Evolutionary conservation across 1,140 invertebrate genomes (phyloP).

Genomic region (Bombus turneri): DNA sequence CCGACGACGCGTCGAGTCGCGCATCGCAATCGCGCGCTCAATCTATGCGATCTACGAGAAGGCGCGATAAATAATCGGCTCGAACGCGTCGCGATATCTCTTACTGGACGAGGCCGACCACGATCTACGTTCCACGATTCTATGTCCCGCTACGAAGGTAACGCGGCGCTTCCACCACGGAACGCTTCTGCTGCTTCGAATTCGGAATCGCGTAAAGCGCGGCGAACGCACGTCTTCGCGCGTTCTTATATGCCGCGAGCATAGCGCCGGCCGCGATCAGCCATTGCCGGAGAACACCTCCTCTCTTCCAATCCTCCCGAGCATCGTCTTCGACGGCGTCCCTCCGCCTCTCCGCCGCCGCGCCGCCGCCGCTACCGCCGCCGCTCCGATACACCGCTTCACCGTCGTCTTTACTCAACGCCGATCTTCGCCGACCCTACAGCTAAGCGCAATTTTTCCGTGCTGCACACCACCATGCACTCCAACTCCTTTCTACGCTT

Average conservation of each 20-base stretch:
- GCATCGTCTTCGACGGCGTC: constrained; percentile 64
- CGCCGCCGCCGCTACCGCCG: constrained; percentile 13
- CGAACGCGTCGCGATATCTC: background rate
- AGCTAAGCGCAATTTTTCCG: background rate
- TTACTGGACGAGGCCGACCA: background rate
- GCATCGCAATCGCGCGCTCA: background rate
- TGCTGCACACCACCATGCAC: background rate
- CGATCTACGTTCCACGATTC: background rate
- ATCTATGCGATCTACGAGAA: background rate
- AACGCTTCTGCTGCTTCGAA: constrained; percentile 30
- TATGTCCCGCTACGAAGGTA: background rate
- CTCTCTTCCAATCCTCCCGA: constrained; percentile 65
- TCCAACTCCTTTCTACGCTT: background rate
- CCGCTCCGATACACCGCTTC: background rate
- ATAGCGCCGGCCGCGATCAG: constrained; percentile 62
- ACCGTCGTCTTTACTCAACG: background rate
- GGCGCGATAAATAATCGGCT: background rate
- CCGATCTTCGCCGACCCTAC: background rate
- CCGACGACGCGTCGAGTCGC: background rate
- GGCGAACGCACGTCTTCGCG: constrained; percentile 53
- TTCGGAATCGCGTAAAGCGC: constrained; percentile 52
- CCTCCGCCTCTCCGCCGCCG: constrained; percentile 33
- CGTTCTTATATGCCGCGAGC: constrained; percentile 62
- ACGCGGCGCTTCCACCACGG: background rate
- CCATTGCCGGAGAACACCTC: constrained; percentile 69